Conservation (phyloP, 1,140 invertebrate species). For the Atta texana region DNA sequence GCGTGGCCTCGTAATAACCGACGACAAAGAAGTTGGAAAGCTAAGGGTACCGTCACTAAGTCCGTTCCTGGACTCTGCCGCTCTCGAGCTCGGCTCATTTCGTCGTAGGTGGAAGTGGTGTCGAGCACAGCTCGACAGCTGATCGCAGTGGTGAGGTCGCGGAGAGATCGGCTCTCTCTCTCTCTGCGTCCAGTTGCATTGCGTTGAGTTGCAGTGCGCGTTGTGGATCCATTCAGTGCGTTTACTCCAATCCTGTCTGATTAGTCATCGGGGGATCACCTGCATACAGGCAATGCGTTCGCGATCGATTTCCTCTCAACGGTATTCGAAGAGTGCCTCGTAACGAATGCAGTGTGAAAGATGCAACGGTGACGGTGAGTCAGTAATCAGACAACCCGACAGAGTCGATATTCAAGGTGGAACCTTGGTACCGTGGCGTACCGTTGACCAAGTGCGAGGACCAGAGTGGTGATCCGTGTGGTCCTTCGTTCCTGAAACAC, state of each 20-base stretch:
- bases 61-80: conserved; percentile 60
- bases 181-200: conserved; percentile 53
- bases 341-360: conserved; percentile 45
- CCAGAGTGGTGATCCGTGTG: neutral
- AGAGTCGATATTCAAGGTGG: conserved; percentile 26
- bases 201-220: conserved; percentile 50
- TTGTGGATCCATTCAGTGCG: conserved; percentile 20
- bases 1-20: neutral
- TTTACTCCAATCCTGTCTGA: conserved; percentile 1
- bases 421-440: neutral
- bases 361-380: conserved; percentile 12
- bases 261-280: neutral
- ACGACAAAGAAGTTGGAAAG: conserved; percentile 13
- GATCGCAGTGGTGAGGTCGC: conserved; percentile 68
- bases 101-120: conserved; percentile 64
- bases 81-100: conserved; percentile 69
- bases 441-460: conserved; percentile 11
- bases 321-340: neutral
- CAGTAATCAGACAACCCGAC: conserved; percentile 36
- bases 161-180: conserved; percentile 58
- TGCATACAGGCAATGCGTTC: neutral
- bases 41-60: neutral
- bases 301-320: conserved; percentile 24
- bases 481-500: neutral
- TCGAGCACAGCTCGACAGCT: conserved; percentile 74